A percentile compares a stretch with the other conserved stretches of the same genome.
These are phyloP conservation scores for Orycteropus afer DNA, from an alignment of 2,113 vertebrate species.

Conservation along the genomic window DNA sequence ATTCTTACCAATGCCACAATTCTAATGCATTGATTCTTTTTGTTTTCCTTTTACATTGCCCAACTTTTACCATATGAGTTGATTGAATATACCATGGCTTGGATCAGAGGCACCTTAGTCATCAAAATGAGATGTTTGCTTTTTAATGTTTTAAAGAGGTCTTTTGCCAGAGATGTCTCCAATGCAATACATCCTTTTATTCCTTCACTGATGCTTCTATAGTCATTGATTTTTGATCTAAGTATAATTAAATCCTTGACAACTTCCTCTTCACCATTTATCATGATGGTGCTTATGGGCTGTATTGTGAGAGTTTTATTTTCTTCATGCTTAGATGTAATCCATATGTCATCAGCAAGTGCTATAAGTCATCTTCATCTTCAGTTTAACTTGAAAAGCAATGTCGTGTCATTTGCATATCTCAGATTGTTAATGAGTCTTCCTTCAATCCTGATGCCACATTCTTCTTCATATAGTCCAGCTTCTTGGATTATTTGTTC, in stretches of 20 bases:
- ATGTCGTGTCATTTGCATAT: no score
- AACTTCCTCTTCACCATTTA: neutral
- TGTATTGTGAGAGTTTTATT: no score
- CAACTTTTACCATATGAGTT: neutral
- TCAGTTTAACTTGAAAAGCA: no score
- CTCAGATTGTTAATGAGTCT: no score
- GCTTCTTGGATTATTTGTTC: no score
- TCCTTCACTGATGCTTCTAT: neutral
- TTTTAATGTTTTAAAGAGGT: neutral
- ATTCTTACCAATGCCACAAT: neutral
- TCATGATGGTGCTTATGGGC: no score
- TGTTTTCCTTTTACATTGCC: neutral
- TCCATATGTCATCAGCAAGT: no score
- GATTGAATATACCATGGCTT: neutral
- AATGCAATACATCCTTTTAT: neutral
- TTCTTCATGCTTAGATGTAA: no score
- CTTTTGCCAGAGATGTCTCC: neutral
- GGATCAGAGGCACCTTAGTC: neutral
- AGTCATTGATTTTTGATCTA: neutral
- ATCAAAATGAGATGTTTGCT: neutral
- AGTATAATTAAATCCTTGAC: neutral
- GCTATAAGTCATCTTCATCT: no score
- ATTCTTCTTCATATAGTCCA: no score
- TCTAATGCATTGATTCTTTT: neutral
- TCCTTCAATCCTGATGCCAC: no score